A percentile compares a stretch with the other conserved stretches of the same genome.
phyloP scores from a whole-genome alignment of 2,113 vertebrate species.

The Daphoenositta chrysoptera region DNA sequence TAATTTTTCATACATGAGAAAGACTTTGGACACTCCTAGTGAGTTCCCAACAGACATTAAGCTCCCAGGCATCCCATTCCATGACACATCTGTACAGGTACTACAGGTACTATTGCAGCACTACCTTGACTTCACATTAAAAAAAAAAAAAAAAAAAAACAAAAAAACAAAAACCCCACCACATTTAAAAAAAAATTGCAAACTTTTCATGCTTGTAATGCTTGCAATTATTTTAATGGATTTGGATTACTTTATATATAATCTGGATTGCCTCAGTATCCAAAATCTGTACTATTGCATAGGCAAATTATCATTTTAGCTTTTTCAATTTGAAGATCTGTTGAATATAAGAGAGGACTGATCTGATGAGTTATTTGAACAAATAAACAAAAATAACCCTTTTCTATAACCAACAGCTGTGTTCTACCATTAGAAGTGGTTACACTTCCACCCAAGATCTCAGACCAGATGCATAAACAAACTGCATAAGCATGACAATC shows the following conservation, averaged over 20 bases:
- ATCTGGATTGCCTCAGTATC: neutral
- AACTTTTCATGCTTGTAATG: neutral
- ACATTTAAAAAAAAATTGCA: neutral
- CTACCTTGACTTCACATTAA: neutral
- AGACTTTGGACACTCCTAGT: neutral
- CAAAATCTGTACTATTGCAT: neutral
- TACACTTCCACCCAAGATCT: neutral
- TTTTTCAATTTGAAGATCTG: neutral
- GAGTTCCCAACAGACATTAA: neutral
- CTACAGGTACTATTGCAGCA: neutral
- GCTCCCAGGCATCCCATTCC: neutral
- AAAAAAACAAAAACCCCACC: neutral
- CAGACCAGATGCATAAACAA: neutral
- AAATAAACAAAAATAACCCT: neutral
- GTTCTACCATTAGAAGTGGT: neutral
- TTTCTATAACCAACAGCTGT: neutral
- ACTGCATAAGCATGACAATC: neutral
- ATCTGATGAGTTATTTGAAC: neutral
- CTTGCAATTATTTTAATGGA: neutral
- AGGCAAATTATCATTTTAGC: neutral
- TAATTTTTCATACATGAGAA: neutral
- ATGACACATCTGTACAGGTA: neutral
- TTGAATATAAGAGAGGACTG: neutral
- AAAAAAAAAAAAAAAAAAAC: neutral
- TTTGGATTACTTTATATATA: neutral